Percentiles rank a stretch among this genome's conserved stretches.
Evolutionary conservation across 2,113 vertebrate species (phyloP).

Genomic region (Zapornia atra): DNA sequence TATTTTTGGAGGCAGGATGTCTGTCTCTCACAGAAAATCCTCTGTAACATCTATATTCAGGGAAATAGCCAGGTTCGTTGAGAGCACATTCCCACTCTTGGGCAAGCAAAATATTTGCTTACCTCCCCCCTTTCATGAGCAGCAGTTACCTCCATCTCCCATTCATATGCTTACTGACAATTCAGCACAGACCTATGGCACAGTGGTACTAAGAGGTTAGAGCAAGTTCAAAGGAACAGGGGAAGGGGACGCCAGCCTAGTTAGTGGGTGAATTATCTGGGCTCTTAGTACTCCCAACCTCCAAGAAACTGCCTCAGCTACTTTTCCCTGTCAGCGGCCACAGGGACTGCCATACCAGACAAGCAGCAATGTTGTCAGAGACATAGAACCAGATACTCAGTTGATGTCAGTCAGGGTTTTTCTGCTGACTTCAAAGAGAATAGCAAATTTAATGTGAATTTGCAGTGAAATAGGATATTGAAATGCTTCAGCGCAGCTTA

Average conservation of each 20-base stretch:
- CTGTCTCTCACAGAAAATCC: conserved; percentile 31
- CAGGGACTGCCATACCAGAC: neutral
- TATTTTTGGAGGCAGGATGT: conserved; percentile 28
- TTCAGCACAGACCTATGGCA: neutral
- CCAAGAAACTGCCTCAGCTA: neutral
- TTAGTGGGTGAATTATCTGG: neutral
- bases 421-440: conserved; percentile 59
- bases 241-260: neutral
- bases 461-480: conserved; percentile 36
- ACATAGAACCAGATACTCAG: conserved; percentile 19
- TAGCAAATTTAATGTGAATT: conserved; percentile 40
- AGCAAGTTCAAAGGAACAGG: neutral
- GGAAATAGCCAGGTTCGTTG: neutral
- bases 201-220: neutral
- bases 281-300: neutral
- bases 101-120: neutral
- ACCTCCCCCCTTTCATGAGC: neutral
- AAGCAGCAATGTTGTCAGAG: conserved; percentile 42
- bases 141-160: neutral
- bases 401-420: conserved; percentile 50
- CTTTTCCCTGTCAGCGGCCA: neutral
- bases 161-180: neutral
- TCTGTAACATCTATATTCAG: neutral
- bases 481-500: conserved; percentile 31
- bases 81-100: neutral